A percentile compares a stretch with the other conserved stretches of the same genome.
phyloP scores from a whole-genome alignment of 2,888 invertebrate species.

The Pecten maximus region DNA sequence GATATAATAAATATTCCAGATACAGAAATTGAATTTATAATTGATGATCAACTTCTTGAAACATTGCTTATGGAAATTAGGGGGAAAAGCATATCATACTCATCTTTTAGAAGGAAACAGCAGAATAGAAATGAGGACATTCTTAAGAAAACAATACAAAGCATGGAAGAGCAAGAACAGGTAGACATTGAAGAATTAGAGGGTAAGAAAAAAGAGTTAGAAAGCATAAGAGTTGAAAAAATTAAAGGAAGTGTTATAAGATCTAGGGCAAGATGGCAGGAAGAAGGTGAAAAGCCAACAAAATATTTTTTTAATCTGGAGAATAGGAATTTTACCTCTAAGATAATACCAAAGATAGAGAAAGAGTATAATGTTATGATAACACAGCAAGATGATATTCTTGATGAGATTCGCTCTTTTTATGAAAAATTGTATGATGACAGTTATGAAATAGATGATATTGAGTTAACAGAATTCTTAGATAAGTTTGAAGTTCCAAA shows the following conservation, averaged over 20 bases:
- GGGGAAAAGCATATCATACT: slow-evolving; percentile 21
- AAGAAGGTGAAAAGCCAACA: too few relatives aligned
- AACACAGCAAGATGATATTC: background rate
- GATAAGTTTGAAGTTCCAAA: background rate
- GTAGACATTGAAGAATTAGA: slow-evolving; percentile 11
- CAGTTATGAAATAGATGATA: background rate
- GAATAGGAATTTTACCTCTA: too few relatives aligned
- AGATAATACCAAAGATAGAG: too few relatives aligned
- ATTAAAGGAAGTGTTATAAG: slow-evolving; percentile 17
- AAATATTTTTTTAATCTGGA: too few relatives aligned
- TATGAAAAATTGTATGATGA: background rate
- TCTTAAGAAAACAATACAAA: background rate
- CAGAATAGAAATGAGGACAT: background rate
- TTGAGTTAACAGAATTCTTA: background rate
- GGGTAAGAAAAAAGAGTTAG: background rate
- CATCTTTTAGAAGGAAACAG: slow-evolving; percentile 38
- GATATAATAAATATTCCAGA: too few relatives aligned
- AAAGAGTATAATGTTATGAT: too few relatives aligned
- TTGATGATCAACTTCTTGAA: slow-evolving; percentile 18
- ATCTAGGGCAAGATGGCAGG: background rate
- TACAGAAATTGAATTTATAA: slow-evolving; percentile 24
- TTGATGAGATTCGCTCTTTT: background rate
- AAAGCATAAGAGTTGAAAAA: background rate
- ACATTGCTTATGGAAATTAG: slow-evolving; percentile 33
- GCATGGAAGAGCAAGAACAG: slow-evolving; percentile 13